Evolutionary conservation across 1,140 invertebrate species (phyloP), one percentile per base, ranked within the genome.

Genomic region (Cotesia vestalis): DNA sequence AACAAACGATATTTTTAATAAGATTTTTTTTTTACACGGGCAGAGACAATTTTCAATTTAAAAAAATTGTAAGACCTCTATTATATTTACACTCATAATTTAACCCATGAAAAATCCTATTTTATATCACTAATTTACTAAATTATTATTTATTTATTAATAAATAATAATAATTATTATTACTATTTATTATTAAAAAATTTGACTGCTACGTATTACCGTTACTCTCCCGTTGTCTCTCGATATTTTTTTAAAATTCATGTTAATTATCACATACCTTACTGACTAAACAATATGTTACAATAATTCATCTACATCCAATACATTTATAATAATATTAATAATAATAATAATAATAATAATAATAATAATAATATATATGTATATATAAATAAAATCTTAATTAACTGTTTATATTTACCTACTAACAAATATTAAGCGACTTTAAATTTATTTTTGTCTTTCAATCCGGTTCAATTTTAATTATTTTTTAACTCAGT

Each of bases 231-330:
- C 20, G 40, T 9, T 46, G n/a, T 11, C 14, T 64, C 53, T 71
- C 17, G 4, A 66, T 53, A 67, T 4, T 27, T 17, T 66, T 51
- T 52, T 17, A 27, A 46, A 14, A 34, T 38, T 67, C 40, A 11
- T 8, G 11, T 6, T 63, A 6, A 52, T 66, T 57, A 67, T 67
- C 66, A 67, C 66, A 67, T 57, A 67, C 27, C 57, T 66, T 70
- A 66, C 53, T 4, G 35, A 17, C 51, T 74, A 74, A 51, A 66
- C 61, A 8, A 63, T 75, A 73, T 75, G 34, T 34, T 75, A 75
- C 70, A 75, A 69, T 71, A 66, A 66, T 71, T 70, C 9, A 17
- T 75, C 73, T 75, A 75, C 61, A 71, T 55, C 66, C 63, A 64
- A 68, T 74, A 53, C 70, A 53, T 69, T 55, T 46, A 72, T 68